Evolutionary conservation across 1,140 invertebrate species (phyloP).

Genomic region (Apis laboriosa): DNA sequence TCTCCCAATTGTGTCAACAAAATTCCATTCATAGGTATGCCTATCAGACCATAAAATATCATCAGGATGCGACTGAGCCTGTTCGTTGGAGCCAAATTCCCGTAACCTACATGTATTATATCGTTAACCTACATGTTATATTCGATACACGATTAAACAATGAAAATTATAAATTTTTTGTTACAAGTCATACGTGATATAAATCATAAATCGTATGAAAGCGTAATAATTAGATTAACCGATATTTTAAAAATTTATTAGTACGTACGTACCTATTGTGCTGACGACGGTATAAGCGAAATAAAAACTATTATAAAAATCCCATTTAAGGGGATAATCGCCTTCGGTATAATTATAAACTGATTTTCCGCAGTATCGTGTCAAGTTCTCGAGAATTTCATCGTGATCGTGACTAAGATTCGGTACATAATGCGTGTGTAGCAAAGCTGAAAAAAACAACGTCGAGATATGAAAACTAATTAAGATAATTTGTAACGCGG

Average conservation of each 20-base stretch:
- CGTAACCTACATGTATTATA: slow-evolving; percentile 85
- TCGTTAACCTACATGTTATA: slow-evolving; percentile 55
- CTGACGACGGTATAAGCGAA: slow-evolving; percentile 97
- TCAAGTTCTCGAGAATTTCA: slow-evolving; percentile 84
- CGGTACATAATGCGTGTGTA: slow-evolving; percentile 83
- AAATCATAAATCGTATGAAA: too few relatives aligned
- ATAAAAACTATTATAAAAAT: slow-evolving; percentile 96
- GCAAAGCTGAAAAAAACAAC: slow-evolving; percentile 82
- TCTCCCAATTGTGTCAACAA: slow-evolving; percentile 90
- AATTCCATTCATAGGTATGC: slow-evolving; percentile 97
- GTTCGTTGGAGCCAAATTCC: slow-evolving; percentile 93
- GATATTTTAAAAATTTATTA: not conserved
- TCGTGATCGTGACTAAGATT: slow-evolving; percentile 81
- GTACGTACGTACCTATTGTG: slow-evolving; percentile 89
- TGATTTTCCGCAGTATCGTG: slow-evolving; percentile 86
- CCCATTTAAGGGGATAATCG: slow-evolving; percentile 87
- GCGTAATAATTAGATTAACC: too few relatives aligned
- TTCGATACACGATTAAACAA: not conserved
- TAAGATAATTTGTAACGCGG: not conserved
- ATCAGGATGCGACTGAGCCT: slow-evolving; percentile 91
- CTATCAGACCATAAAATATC: slow-evolving; percentile 95
- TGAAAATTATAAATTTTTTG: not conserved
- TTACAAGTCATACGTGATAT: too few relatives aligned
- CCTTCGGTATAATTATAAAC: slow-evolving; percentile 84
- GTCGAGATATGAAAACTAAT: not conserved